phyloP scores from a whole-genome alignment of 1,140 invertebrate species.

The Scaptomyza graminum region DNA sequence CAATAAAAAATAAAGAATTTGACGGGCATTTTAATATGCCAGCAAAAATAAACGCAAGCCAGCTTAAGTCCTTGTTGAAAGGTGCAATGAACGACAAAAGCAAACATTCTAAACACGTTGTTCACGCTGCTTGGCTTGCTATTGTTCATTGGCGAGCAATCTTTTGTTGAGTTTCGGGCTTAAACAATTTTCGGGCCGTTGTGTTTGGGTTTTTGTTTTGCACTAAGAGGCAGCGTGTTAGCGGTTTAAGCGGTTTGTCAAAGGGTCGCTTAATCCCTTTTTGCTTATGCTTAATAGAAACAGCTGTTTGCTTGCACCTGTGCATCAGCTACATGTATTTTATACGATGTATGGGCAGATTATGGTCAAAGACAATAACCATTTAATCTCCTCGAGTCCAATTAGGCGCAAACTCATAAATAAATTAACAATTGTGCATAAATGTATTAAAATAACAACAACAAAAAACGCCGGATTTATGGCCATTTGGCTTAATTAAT shows the following conservation, averaged over 20 bases:
- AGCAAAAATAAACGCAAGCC: constrained; percentile 33
- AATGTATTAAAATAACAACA: constrained; percentile 28
- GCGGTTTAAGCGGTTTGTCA: constrained; percentile 26
- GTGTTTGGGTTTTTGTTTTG: constrained; percentile 41
- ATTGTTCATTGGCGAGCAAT: not conserved
- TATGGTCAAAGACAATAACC: constrained; percentile 40
- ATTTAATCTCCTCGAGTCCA: constrained; percentile 58
- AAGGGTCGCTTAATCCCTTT: constrained; percentile 20
- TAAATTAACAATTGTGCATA: constrained; percentile 43
- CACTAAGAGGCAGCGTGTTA: not conserved
- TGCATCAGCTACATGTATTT: not conserved
- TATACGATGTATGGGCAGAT: constrained; percentile 4
- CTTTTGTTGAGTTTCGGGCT: constrained; percentile 30
- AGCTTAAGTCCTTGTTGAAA: constrained; percentile 21
- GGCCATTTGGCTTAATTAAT: constrained; percentile 70
- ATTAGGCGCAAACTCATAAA: constrained; percentile 63
- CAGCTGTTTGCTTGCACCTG: not conserved
- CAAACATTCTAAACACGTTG: constrained; percentile 14
- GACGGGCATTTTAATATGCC: constrained; percentile 2
- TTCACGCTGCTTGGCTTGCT: too few relatives aligned
- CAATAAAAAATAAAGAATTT: constrained; percentile 23
- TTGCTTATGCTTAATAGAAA: too few relatives aligned
- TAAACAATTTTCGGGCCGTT: constrained; percentile 24
- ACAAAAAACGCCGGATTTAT: constrained; percentile 58
- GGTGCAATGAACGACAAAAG: constrained; percentile 27